These are phyloP conservation scores for Amphiduros pacificus DNA, from an alignment of 2,888 invertebrate species.

Conservation along the genomic window DNA sequence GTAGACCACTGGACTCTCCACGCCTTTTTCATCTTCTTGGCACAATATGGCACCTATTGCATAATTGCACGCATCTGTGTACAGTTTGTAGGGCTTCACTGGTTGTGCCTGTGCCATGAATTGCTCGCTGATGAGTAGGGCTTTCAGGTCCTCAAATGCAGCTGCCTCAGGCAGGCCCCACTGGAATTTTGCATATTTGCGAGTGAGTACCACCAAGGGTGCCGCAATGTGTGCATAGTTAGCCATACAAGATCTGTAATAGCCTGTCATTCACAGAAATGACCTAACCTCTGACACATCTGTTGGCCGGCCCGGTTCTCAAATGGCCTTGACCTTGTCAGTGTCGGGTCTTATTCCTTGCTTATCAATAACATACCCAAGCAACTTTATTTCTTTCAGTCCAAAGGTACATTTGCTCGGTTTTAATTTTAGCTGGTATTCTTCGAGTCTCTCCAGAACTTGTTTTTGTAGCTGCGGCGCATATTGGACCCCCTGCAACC, in stretches of 20 bases:
- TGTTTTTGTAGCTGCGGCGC: no score
- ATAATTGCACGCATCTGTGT: neutral
- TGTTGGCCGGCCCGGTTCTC: constrained; percentile 2
- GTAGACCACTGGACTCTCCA: constrained; percentile 1
- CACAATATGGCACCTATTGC: constrained; percentile 1
- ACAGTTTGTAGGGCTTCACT: constrained; percentile 6
- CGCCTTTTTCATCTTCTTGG: constrained; percentile 1
- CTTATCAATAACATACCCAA: constrained; percentile 15
- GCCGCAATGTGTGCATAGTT: constrained; percentile 11
- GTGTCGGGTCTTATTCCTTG: constrained; percentile 21
- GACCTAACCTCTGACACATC: constrained; percentile 2
- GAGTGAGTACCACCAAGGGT: constrained; percentile 7
- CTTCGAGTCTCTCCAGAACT: constrained; percentile 18
- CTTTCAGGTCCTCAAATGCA: neutral
- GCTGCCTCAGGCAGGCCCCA: neutral
- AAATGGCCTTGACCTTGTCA: constrained; percentile 20
- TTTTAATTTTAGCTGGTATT: constrained; percentile 19
- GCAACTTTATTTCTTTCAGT: constrained; percentile 14
- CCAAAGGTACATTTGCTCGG: constrained; percentile 25
- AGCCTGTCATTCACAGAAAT: constrained; percentile 15
- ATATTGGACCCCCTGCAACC: no score
- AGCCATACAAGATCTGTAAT: constrained; percentile 12
- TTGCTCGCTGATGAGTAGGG: neutral
- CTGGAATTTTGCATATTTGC: neutral
- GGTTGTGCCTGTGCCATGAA: constrained; percentile 4